Percentiles rank a stretch among this genome's conserved stretches.
These are phyloP conservation scores for Halocynthia roretzi DNA, from an alignment of 23 tunicate genomes.

Conservation along the genomic window DNA sequence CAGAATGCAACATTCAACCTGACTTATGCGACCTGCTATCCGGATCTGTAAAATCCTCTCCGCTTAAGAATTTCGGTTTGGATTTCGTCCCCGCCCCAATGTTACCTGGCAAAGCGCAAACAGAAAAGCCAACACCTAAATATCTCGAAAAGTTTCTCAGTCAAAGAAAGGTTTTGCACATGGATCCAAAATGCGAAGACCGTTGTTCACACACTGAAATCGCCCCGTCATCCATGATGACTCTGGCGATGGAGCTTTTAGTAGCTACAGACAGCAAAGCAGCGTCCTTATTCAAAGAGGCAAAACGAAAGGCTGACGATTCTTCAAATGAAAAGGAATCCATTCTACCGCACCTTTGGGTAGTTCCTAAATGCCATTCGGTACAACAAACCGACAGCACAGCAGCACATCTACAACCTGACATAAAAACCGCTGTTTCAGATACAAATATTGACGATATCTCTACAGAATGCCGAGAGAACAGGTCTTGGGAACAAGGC, in stretches of 20 bases:
- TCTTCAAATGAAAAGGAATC: conserved; percentile 21
- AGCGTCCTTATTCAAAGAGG: conserved; percentile 46
- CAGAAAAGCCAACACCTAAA: not conserved
- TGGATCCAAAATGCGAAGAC: conserved; percentile 38
- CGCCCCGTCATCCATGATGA: conserved; percentile 83
- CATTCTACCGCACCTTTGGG: conserved; percentile 58
- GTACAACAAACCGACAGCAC: conserved; percentile 13
- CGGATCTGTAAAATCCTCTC: conserved; percentile 11
- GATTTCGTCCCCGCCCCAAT: conserved; percentile 11
- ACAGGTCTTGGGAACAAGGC: no score
- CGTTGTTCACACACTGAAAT: conserved; percentile 66
- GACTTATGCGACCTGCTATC: conserved; percentile 12
- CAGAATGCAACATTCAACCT: not conserved
- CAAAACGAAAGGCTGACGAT: conserved; percentile 28
- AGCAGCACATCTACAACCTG: conserved; percentile 72
- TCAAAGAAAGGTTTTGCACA: conserved; percentile 40
- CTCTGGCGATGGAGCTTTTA: conserved; percentile 76
- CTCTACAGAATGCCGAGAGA: no score
- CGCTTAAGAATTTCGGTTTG: not conserved
- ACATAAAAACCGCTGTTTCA: conserved; percentile 29
- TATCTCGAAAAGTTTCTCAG: conserved; percentile 32
- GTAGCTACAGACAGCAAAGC: conserved; percentile 69
- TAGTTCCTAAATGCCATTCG: conserved; percentile 37
- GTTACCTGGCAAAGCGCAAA: not conserved
- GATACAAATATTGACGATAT: not conserved